Base-by-base conservation (phyloP, 2,797 vertebrate genomes). In the Diplodus puntazzo region DNA sequence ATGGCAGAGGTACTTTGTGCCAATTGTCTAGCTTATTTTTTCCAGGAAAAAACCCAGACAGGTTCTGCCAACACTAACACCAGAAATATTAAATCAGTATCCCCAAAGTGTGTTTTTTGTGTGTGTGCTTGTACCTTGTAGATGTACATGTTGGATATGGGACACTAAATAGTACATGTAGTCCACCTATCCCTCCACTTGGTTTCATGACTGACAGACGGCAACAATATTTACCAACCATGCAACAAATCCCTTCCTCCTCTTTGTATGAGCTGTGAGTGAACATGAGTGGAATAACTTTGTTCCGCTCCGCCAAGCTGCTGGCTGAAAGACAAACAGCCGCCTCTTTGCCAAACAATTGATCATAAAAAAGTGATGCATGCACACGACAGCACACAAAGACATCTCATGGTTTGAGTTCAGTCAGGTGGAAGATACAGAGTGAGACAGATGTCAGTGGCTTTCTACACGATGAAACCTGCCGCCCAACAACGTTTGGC, bases 271-370 rank as follows among this genome's bases (percentile, higher is more conserved):
- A 75, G 77, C 82, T 79, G 65, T n/a, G 62, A 75, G 75, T 81
- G 84, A 91, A 81, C 43, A 55, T 74, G 76, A 89, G 86, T 80
- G 88, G 88, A 92, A 94, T 93, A 92, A 93, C 75, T 79, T 94
- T 87, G 82, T 88, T 85, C 88, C 69, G 71, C 82, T 83, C 76
- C 59, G 68, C 86, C 75, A 79, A 77, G 67, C 81, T 50, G 61
- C 80, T 76, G 81, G 73, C 48, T 73, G 69, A 86, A 92, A 92
- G 70, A 86, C 91, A 95, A 94, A 94, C 90, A 92, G 75, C 45
- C 60, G 48, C 81, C 81, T 85, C 81, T 82, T 85, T 82, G 87
- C 82, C 79, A 87, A 88, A 90, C 86, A 85, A 79, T 72, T 79
- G 76, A 87, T 92, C 73, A 81, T 86, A 88, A 87, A 89, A 91